Conservation (phyloP, 2,797 vertebrate species). For the Emys orbicularis region DNA sequence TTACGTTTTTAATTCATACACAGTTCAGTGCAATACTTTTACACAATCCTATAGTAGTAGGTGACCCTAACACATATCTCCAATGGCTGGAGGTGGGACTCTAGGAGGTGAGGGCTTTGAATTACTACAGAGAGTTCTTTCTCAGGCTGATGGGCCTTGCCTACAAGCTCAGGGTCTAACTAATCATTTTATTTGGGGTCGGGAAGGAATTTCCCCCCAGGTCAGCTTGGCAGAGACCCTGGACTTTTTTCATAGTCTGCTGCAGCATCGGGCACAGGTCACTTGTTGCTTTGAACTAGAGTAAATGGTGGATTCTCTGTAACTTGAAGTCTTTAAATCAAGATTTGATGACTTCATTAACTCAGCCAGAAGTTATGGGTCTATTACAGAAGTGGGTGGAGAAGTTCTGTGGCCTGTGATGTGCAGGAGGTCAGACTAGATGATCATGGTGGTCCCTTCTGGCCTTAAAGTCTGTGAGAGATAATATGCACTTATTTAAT, state of each 20-base stretch:
- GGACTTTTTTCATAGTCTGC: not conserved
- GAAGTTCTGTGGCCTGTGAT: not conserved
- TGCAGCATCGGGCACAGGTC: not conserved
- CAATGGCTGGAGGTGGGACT: not conserved
- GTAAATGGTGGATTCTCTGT: not conserved
- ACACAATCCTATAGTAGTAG: accelerated
- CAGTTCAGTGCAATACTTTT: not conserved
- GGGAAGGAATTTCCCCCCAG: not conserved
- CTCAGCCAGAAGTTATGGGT: not conserved
- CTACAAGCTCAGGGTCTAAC: not conserved
- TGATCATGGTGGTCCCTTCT: not conserved
- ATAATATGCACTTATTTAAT: not conserved
- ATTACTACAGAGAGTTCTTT: not conserved
- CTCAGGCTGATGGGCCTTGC: not conserved
- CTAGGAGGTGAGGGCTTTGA: not conserved
- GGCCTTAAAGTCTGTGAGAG: not conserved
- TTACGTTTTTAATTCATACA: not conserved
- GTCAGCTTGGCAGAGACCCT: not conserved
- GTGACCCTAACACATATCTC: not conserved
- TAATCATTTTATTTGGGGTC: not conserved
- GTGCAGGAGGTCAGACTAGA: not conserved
- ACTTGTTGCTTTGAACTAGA: not conserved
- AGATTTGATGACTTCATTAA: not conserved
- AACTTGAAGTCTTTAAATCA: not conserved
- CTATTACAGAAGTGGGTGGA: not conserved